Evolutionary conservation across 2,797 vertebrate species (phyloP).

Genomic region (Arremon brunneinucha): DNA sequence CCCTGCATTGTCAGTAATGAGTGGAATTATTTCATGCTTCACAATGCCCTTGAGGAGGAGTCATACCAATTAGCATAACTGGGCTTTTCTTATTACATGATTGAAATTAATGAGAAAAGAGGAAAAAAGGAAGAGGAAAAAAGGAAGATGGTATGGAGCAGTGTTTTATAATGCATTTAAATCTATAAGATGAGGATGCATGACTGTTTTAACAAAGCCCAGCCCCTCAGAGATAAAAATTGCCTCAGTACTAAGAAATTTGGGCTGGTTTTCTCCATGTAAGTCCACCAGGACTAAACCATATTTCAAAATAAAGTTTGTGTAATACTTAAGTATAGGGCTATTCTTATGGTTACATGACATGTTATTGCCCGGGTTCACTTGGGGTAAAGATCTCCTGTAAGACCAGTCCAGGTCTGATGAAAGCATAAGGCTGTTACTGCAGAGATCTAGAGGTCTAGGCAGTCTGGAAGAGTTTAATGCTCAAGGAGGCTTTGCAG

Average conservation of each 20-base stretch:
- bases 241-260: not conserved
- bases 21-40: constrained; percentile 49
- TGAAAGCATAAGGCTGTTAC: not conserved
- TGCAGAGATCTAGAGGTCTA: not conserved
- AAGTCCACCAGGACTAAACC: not conserved
- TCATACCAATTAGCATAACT: constrained; percentile 52
- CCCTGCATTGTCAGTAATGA: constrained; percentile 40
- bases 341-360: not conserved
- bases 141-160: not conserved
- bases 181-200: not conserved
- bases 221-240: not conserved
- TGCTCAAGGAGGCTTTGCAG: not conserved
- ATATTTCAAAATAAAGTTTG: not conserved
- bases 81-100: constrained; percentile 33
- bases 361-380: not conserved
- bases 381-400: not conserved
- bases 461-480: not conserved
- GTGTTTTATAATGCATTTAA: not conserved
- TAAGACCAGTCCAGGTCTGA: not conserved
- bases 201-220: not conserved
- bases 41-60: constrained; percentile 36
- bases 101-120: constrained; percentile 27
- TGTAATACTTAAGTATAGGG: not conserved
- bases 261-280: not conserved
- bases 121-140: accelerated